Evolutionary conservation across 1,140 invertebrate genomes (phyloP).

Genomic region (Eufriesea mexicana): DNA sequence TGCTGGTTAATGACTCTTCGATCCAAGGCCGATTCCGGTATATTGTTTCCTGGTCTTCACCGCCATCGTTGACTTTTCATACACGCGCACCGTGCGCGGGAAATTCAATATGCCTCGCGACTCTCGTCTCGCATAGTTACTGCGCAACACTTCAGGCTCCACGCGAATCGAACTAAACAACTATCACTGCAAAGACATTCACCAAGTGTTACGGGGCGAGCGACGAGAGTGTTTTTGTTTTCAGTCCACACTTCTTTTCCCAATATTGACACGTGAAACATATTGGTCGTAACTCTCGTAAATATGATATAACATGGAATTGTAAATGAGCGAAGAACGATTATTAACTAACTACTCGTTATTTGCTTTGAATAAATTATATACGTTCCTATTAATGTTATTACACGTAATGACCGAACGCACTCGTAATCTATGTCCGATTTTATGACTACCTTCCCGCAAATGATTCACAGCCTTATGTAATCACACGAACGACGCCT

Average conservation of each 20-base stretch:
- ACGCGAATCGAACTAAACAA: background rate
- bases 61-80: constrained; percentile 70
- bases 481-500: constrained; percentile 42
- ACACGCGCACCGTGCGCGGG: constrained; percentile 38
- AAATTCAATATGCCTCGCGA: constrained; percentile 18
- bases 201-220: no score
- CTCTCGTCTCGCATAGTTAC: background rate
- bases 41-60: constrained; percentile 80
- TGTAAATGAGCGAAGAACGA: background rate
- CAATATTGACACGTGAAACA: background rate
- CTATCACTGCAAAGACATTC: constrained; percentile 1
- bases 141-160: background rate
- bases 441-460: constrained; percentile 10
- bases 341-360: background rate
- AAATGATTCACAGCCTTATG: constrained; percentile 35
- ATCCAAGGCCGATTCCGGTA: constrained; percentile 64
- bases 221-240: background rate
- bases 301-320: background rate
- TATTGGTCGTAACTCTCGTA: no score
- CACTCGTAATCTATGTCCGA: background rate
- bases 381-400: background rate
- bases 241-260: background rate
- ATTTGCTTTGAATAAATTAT: background rate
- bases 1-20: constrained; percentile 85
- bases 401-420: background rate